Conservation (phyloP, 2,888 invertebrate genomes). For the Tetragonula carbonaria region DNA sequence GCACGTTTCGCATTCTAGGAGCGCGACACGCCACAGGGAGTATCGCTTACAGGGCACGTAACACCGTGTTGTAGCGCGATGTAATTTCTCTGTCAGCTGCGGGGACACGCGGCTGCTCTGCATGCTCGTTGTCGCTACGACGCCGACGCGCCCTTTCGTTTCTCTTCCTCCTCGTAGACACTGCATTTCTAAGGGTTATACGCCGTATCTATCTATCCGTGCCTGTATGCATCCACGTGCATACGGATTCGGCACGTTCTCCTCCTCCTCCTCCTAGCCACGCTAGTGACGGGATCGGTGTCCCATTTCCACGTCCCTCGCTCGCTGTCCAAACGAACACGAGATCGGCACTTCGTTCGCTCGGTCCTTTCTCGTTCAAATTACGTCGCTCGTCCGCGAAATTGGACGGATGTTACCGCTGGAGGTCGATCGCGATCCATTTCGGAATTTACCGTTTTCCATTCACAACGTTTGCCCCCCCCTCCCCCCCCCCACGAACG, state of each 20-base stretch:
- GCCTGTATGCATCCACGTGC: background rate
- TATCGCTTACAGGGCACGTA: conserved; percentile 66
- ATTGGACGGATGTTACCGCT: conserved; percentile 30
- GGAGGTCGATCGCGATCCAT: background rate
- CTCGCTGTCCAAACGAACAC: conserved; percentile 38
- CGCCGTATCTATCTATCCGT: background rate
- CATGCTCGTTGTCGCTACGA: background rate
- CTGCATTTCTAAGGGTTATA: conserved; percentile 74
- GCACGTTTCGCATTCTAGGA: conserved; percentile 46
- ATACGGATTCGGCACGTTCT: conserved; percentile 40
- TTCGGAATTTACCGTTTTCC: background rate
- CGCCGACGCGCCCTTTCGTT: conserved; percentile 31
- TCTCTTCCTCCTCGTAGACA: conserved; percentile 12
- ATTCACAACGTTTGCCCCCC: background rate
- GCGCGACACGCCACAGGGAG: conserved; percentile 30
- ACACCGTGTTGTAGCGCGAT: conserved; percentile 59
- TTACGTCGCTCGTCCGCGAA: conserved; percentile 42
- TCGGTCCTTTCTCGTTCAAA: conserved; percentile 39
- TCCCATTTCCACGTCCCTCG: conserved; percentile 58
- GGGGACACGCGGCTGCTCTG: conserved; percentile 28
- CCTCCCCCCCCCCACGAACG: too few relatives aligned
- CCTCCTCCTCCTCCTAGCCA: conserved; percentile 11
- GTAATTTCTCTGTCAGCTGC: conserved; percentile 66
- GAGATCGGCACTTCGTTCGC: too few relatives aligned
- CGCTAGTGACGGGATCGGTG: conserved; percentile 58